Evolutionary conservation across 2,888 invertebrate species (phyloP).

Genomic region (Rotaria macrura): DNA sequence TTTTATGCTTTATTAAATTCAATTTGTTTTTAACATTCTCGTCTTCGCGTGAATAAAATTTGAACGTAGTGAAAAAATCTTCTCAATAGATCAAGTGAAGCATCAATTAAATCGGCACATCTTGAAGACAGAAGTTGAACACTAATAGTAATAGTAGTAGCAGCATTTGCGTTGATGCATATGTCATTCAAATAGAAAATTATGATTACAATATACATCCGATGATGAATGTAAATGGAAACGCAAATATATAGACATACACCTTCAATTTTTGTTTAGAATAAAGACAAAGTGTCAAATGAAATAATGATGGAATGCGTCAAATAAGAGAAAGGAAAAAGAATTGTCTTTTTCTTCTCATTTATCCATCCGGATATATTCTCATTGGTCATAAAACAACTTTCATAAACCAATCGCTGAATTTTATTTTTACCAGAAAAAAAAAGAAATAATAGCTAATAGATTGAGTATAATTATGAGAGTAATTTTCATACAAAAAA

Average conservation of each 20-base stretch:
- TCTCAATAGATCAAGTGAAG: not conserved
- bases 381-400: not conserved
- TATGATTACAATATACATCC: not conserved
- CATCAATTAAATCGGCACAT: conserved; percentile 8
- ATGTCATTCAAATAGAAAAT: not conserved
- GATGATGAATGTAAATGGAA: not conserved
- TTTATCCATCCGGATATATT: not conserved
- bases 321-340: not conserved
- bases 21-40: not conserved
- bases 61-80: not conserved
- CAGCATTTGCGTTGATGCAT: not conserved
- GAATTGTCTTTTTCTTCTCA: not conserved
- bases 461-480: not conserved
- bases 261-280: conserved; percentile 1
- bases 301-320: not conserved
- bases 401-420: not conserved
- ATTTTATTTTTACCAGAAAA: not conserved
- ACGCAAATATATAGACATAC: not conserved
- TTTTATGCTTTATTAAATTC: not conserved
- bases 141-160: not conserved
- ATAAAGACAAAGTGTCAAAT: conserved; percentile 12
- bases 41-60: conserved; percentile 1
- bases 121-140: not conserved
- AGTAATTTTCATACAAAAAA: not conserved
- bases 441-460: not conserved